Evolutionary conservation across 2,113 vertebrate genomes (phyloP), one percentile per base, ranked within the genome.

Genomic region (Myiagra hebetior): DNA sequence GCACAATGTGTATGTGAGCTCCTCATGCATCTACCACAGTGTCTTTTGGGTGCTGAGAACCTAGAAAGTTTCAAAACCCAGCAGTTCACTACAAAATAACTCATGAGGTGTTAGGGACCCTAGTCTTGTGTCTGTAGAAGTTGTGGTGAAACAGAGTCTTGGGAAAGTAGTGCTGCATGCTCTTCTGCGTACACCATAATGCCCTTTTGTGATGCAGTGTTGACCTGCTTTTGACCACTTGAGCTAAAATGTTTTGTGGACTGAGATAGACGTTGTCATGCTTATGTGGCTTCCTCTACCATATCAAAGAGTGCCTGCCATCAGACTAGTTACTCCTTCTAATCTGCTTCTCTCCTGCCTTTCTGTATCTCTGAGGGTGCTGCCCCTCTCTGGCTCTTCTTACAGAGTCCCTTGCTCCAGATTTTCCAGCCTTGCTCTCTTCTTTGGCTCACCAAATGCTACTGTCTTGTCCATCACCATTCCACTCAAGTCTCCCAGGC

Each of bases 361-460:
- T 77, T 56, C 41, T 74, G 6, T 46, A 7, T 64, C 22, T 91
- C 19, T 28, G 22, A 59, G 49, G 8, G 13, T 49, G 11, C 42
- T 63, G n/a, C 6, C 39, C 4, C 12, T 33, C 3, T 55, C 39
- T 26, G 35, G 19, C 10, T 74, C 20, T 67, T 79, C n/a, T 39
- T 56, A 37, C 9, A 0, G 0, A 26, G 52, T 37, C 7, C 41
- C n/a, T 64, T n/a, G 11, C 44, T 47, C 3, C 4, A 23, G 17
- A n/a, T 55, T 59, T 86, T 76, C 57, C 44, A 68, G 13, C 49
- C 27, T 85, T 10, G 1, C 39, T 86, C 10, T 20, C 1, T 23
- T 44, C 31, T 79, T 49, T 77, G 41, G 26, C 28, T 87, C 22
- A 37, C 24, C 19, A 73, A 35, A 13, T 3, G 1, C 27, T 73